Base-by-base conservation (phyloP, 1,140 invertebrate species). In the Dolichoris vasculosae region DNA sequence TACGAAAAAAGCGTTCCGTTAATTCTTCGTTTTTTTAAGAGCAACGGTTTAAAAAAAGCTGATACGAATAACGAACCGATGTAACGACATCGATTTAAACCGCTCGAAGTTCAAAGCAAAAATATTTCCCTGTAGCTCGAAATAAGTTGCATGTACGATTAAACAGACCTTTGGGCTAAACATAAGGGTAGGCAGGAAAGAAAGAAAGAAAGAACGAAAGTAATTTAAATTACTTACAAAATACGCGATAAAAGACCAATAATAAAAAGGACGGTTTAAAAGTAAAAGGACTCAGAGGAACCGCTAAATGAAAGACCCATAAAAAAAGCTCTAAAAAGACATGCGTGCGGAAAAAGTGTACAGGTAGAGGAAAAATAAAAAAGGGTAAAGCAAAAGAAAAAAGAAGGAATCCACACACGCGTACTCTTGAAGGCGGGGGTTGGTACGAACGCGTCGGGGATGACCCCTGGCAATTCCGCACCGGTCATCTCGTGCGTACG, bases 231-330 rank as follows among this genome's bases (percentile, higher is more conserved):
- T 51, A 35, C 43, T 46, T 51, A 51, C 46, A 76, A 76, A 76
- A 59, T 77, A 59, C 30, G 51, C 30, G 8, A n/a, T 51, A 78
- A 78, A 78, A 40, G 51, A 38, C 48, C 32, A 59, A 78, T 78
- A 78, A 78, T 59, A 63, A 78, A 78, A 78, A 78, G 76, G 51
- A 59, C 2, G 32, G 32, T 78, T 78, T 78, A 59, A 78, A 78
- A 38, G 51, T 59, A 78, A 78, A 78, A 78, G 32, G 48, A 59
- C 76, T 38, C 30, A 26, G 48, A 78, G 76, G 76, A 59, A 85
- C 46, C 73, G 40, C 77, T 69, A 84, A 73, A 73, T 82, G 69
- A 82, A 71, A 82, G 80, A 48, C 38, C 26, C 32, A 82, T 73
- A 82, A 82, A 81, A 71, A 67, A 51, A 30, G 78, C 35, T 69